Evolutionary conservation across 2,888 invertebrate species (phyloP), one percentile per base, ranked within the genome.

Genomic region (Coecobrya sp.): DNA sequence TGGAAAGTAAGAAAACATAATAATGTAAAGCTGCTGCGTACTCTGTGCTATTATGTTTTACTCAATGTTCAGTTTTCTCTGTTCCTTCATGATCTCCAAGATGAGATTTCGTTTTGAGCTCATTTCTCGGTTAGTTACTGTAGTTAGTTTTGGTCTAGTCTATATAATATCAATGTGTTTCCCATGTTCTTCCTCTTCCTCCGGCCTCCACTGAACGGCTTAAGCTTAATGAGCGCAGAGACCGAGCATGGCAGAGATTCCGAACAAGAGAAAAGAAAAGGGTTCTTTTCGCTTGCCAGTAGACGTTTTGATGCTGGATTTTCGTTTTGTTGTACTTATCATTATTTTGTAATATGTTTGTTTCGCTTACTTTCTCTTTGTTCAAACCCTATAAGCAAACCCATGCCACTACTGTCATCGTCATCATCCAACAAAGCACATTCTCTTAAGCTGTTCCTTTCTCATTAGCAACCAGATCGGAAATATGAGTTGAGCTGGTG

Each of bases 401-500:
- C 19, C 19, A 7, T 22, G 19, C 65, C 65, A 65, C 65, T 13
- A 4, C 65, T 19, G 13, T 65, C 65, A 65, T 65, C 65, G 13
- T 65, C 65, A 11, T 65, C 25, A 65, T 22, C 65, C 65, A 65
- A 8, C 65, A 27, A 10, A 65, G 25, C 65, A 65, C 25, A 65
- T 65, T 73, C n/a, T 19, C 79, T 42, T 79, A 49, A 45, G 49
- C 79, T 49, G 79, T 16, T 79, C 52, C 79, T 25, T 76, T 76
- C 76, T 79, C 79, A 79, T 79, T 79, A 79, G 79, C 79, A 79
- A 22, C 13, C 79, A 79, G 79, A 79, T 79, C 79, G 79, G 79
- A 79, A 79, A 79, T 79, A 22, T 79, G 79, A 79, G 79, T 79
- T 79, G 79, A 79, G 79, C 79, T 79, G 79, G 52, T 79, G 79